phyloP scores from a whole-genome alignment of 1,140 invertebrate species.

The Glomeris maerens region DNA sequence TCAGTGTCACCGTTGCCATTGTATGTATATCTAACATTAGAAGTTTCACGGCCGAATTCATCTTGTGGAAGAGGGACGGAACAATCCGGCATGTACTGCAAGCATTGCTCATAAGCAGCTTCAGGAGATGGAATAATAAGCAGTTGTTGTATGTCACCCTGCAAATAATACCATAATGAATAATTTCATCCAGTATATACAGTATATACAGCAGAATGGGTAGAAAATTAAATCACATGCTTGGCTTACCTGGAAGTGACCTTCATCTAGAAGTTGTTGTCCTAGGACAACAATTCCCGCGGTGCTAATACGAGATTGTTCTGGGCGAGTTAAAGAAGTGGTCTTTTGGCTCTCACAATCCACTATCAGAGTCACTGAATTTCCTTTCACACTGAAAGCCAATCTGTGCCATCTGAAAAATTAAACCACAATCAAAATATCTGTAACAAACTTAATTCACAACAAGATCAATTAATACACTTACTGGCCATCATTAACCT shows the following conservation, averaged over 20 bases:
- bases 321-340: slow-evolving; percentile 38
- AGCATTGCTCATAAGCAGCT: slow-evolving; percentile 62
- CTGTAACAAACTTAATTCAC: not conserved
- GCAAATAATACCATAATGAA: slow-evolving; percentile 9
- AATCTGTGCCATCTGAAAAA: slow-evolving; percentile 57
- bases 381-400: slow-evolving; percentile 59
- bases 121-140: slow-evolving; percentile 54
- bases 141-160: slow-evolving; percentile 64
- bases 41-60: not conserved
- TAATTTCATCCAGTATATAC: too few relatives aligned
- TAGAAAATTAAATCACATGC: not conserved
- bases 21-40: not conserved
- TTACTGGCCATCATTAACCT: slow-evolving; percentile 52
- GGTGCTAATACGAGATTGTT: slow-evolving; percentile 40
- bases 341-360: slow-evolving; percentile 50
- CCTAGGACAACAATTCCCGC: slow-evolving; percentile 57
- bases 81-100: slow-evolving; percentile 49
- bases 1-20: not conserved
- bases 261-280: slow-evolving; percentile 48
- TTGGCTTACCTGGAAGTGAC: slow-evolving; percentile 43
- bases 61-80: slow-evolving; percentile 22
- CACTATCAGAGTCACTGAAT: slow-evolving; percentile 51
- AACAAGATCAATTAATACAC: slow-evolving; percentile 18
- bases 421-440: slow-evolving; percentile 1
- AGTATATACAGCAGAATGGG: too few relatives aligned